Conservation (phyloP, 2,797 vertebrate species). For the Apodemus agrarius region DNA sequence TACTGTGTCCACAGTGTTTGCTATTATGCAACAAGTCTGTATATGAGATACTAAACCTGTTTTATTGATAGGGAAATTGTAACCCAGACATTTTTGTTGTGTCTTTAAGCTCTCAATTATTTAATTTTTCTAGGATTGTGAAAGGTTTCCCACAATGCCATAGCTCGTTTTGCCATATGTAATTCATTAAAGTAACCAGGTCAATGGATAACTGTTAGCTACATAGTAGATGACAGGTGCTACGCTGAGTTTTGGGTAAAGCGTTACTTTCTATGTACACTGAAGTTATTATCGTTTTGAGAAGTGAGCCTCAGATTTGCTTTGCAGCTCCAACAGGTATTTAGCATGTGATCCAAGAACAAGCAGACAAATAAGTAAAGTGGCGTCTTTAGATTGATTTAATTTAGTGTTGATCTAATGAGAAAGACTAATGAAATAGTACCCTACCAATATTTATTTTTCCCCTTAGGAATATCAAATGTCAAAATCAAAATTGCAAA, state of each 20-base stretch:
- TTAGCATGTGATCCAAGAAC: background rate
- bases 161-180: background rate
- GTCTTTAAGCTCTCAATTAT: background rate
- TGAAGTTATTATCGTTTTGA: background rate
- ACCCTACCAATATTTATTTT: slow-evolving; percentile 21
- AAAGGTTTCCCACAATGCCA: background rate
- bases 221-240: background rate
- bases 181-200: background rate
- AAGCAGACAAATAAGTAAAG: background rate
- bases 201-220: background rate
- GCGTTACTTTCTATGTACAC: background rate
- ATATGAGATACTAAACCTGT: background rate
- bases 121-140: background rate
- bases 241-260: background rate
- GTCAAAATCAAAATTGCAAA: background rate
- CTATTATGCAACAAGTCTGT: background rate
- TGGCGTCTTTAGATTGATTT: slow-evolving; percentile 1
- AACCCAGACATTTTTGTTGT: background rate
- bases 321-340: background rate
- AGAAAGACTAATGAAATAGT: background rate
- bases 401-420: slow-evolving; percentile 23
- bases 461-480: slow-evolving; percentile 29
- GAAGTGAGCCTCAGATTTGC: background rate
- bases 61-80: slow-evolving; percentile 1
- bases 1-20: background rate